phyloP scores from a whole-genome alignment of 2,888 invertebrate species.

The Acronicta alni region DNA sequence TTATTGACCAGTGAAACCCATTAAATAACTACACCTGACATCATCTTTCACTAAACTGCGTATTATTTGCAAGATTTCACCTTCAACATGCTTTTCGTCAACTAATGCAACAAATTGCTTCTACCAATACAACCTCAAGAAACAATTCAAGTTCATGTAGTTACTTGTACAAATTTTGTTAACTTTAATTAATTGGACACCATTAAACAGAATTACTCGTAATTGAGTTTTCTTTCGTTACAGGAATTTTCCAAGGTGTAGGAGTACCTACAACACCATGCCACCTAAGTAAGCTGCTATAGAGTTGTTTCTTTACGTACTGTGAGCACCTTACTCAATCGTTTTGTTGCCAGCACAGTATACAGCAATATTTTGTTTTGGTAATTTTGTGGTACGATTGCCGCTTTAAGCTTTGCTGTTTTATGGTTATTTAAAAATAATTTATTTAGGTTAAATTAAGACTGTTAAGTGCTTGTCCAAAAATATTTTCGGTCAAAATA shows the following conservation, averaged over 20 bases:
- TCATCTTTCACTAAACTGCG: not conserved
- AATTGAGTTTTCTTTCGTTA: conserved; percentile 79
- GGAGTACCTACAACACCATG: conserved; percentile 77
- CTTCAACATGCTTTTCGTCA: conserved; percentile 8
- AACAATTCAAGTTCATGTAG: conserved; percentile 14
- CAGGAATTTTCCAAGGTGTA: conserved; percentile 84
- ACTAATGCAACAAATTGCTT: conserved; percentile 17
- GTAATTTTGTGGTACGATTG: conserved; percentile 27
- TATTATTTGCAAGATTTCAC: conserved; percentile 12
- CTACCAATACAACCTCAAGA: conserved; percentile 18
- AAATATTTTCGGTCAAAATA: conserved; percentile 11
- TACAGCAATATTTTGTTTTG: conserved; percentile 39
- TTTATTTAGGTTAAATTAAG: too few species aligned
- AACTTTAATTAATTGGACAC: conserved; percentile 40
- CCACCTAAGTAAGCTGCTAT: conserved; percentile 86
- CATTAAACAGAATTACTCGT: conserved; percentile 50
- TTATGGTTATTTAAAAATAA: conserved; percentile 18
- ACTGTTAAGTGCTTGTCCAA: too few species aligned
- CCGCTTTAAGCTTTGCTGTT: conserved; percentile 43
- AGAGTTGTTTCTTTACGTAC: conserved; percentile 40
- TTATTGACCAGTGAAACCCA: conserved; percentile 9
- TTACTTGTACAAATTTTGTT: conserved; percentile 48
- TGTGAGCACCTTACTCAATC: conserved; percentile 34
- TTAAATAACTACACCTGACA: not conserved
- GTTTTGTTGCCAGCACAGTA: conserved; percentile 36